phyloP scores from a whole-genome alignment of 2,113 vertebrate species.

The Platichthys flesus region DNA sequence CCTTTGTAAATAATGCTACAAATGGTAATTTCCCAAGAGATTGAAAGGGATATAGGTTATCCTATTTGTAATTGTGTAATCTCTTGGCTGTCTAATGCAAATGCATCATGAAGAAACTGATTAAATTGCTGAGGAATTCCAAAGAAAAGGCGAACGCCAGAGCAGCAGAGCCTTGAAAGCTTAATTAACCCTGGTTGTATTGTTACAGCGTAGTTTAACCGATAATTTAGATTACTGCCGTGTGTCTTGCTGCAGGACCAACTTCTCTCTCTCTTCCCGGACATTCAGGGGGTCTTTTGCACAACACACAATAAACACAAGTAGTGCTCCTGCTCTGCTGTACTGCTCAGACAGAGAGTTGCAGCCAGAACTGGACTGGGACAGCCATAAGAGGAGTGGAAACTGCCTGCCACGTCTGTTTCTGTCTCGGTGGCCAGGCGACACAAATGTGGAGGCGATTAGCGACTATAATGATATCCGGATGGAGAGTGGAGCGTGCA shows the following conservation, averaged over 20 bases:
- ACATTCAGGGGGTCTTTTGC: slow-evolving; percentile 64
- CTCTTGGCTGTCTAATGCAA: slow-evolving; percentile 19
- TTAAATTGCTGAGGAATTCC: slow-evolving; percentile 18
- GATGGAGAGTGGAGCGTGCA: slow-evolving; percentile 72
- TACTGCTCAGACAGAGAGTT: slow-evolving; percentile 72
- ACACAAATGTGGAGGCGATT: slow-evolving; percentile 74
- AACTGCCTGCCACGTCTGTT: slow-evolving; percentile 74
- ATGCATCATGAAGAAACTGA: slow-evolving; percentile 1
- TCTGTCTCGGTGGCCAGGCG: slow-evolving; percentile 65
- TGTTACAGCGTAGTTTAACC: slow-evolving; percentile 41
- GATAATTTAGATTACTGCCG: slow-evolving; percentile 43
- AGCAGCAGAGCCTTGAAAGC: slow-evolving; percentile 16
- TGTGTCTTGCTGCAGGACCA: slow-evolving; percentile 19
- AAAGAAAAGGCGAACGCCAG: neutral
- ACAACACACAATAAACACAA: slow-evolving; percentile 75
- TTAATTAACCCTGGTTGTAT: slow-evolving; percentile 34
- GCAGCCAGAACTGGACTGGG: slow-evolving; percentile 49
- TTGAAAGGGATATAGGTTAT: neutral
- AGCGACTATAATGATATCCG: slow-evolving; percentile 77
- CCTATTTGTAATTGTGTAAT: slow-evolving; percentile 22
- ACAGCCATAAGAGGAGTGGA: slow-evolving; percentile 84
- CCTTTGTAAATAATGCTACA: slow-evolving; percentile 26
- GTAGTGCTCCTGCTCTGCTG: slow-evolving; percentile 72
- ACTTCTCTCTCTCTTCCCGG: slow-evolving; percentile 29
- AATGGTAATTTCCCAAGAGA: slow-evolving; percentile 44